These are phyloP conservation scores for Falco rusticolus DNA, from an alignment of 2,797 vertebrate species.

Conservation along the genomic window DNA sequence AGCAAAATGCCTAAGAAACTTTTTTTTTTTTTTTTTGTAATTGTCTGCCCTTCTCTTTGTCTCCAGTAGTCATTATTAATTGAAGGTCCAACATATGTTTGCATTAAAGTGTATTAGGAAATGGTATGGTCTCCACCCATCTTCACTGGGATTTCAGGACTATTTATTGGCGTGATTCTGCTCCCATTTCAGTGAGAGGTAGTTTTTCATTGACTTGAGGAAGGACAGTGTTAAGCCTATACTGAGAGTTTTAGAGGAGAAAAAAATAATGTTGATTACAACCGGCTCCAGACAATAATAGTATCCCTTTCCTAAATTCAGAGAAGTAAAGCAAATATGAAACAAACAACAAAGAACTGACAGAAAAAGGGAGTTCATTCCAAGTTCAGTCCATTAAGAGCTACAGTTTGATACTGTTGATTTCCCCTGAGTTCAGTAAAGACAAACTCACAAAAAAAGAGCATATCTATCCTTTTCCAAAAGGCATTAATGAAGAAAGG, in stretches of 20 bases:
- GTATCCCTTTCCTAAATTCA: background rate
- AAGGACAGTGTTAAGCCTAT: background rate
- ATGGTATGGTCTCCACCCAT: background rate
- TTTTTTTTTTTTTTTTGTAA: background rate
- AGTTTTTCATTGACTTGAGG: constrained; percentile 15
- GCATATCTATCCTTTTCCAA: background rate
- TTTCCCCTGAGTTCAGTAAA: constrained; percentile 49
- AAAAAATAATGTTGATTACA: background rate
- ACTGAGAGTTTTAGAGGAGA: background rate
- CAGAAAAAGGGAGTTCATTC: constrained; percentile 39
- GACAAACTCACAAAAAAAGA: background rate
- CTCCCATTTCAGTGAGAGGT: background rate
- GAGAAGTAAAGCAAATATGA: constrained; percentile 4
- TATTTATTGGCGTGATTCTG: background rate
- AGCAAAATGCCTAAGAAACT: background rate
- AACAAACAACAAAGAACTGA: constrained; percentile 11
- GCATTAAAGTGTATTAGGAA: constrained; percentile 13
- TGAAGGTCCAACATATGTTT: constrained; percentile 3
- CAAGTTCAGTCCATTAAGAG: constrained; percentile 50
- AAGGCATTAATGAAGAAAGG: background rate
- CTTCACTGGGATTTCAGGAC: constrained; percentile 34
- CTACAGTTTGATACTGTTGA: constrained; percentile 24
- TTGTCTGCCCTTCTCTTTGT: background rate
- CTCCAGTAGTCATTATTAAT: background rate
- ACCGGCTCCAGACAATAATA: background rate